Conservation (phyloP, 1,140 invertebrate species). For the Kradibia gibbosae region DNA sequence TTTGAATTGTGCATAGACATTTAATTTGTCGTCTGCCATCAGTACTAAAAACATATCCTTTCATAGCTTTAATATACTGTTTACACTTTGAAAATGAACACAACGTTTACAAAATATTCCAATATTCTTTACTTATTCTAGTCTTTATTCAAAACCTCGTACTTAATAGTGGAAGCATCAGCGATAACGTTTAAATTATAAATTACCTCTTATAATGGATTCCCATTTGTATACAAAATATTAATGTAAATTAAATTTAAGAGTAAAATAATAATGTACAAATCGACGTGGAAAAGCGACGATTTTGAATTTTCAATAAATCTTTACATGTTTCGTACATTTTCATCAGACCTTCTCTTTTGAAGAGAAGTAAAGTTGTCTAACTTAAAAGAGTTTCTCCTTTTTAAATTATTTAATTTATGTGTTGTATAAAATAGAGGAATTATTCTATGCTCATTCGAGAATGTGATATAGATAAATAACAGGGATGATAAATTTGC, state of each 20-base stretch:
- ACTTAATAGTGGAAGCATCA: background rate
- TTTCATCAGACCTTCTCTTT: slow-evolving; percentile 39
- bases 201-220: slow-evolving; percentile 57
- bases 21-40: background rate
- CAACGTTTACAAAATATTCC: background rate
- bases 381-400: background rate
- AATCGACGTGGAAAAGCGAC: slow-evolving; percentile 11
- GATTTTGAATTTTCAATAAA: slow-evolving; percentile 26
- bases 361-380: background rate
- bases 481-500: slow-evolving; percentile 6
- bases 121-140: background rate
- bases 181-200: slow-evolving; percentile 60
- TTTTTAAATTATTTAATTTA: slow-evolving; percentile 13
- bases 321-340: slow-evolving; percentile 37
- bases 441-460: slow-evolving; percentile 55
- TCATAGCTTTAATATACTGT: background rate
- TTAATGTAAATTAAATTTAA: slow-evolving; percentile 14
- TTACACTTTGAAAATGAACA: background rate
- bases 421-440: slow-evolving; percentile 56
- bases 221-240: slow-evolving; percentile 40
- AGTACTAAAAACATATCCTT: background rate
- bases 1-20: background rate
- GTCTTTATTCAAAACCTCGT: background rate
- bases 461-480: slow-evolving; percentile 26
- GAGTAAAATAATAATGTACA: slow-evolving; percentile 24